Percentiles rank a stretch among this genome's conserved stretches.
Conservation (phyloP, 2,797 vertebrate species). For the Melanogrammus aeglefinus region DNA sequence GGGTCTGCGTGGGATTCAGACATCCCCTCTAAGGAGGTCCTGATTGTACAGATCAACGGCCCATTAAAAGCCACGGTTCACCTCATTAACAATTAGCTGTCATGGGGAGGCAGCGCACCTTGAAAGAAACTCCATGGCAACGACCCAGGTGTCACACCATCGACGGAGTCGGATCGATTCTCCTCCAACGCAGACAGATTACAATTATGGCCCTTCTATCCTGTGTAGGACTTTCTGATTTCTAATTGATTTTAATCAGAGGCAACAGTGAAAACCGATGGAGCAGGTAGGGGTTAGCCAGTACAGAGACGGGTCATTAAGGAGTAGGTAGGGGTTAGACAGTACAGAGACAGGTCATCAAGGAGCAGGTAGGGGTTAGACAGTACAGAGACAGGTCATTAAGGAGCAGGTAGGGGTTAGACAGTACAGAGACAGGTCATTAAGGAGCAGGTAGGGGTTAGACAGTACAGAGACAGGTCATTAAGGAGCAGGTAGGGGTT, state of each 20-base stretch:
- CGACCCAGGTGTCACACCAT: background rate
- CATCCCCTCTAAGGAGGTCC: constrained; percentile 62
- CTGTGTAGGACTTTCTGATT: background rate
- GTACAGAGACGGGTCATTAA: too few relatives aligned
- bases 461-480: too few relatives aligned
- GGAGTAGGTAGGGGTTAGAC: too few relatives aligned
- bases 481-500: too few relatives aligned
- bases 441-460: too few relatives aligned
- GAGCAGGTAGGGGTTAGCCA: background rate
- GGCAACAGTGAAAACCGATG: background rate
- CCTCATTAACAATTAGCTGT: constrained; percentile 53
- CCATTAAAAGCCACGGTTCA: constrained; percentile 60
- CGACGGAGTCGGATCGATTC: background rate
- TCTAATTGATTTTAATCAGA: background rate
- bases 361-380: too few relatives aligned
- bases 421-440: too few relatives aligned
- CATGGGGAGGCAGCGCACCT: constrained; percentile 23
- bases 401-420: too few relatives aligned
- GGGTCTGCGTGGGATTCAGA: constrained; percentile 42
- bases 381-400: too few relatives aligned
- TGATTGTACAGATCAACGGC: constrained; percentile 43
- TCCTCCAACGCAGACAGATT: background rate
- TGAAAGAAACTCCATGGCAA: background rate
- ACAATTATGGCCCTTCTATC: background rate
- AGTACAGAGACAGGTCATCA: too few relatives aligned